A percentile compares a stretch with the other conserved stretches of the same genome.
Evolutionary conservation across 2,888 invertebrate genomes (phyloP).

Genomic region (Hipparchia sbordonii): DNA sequence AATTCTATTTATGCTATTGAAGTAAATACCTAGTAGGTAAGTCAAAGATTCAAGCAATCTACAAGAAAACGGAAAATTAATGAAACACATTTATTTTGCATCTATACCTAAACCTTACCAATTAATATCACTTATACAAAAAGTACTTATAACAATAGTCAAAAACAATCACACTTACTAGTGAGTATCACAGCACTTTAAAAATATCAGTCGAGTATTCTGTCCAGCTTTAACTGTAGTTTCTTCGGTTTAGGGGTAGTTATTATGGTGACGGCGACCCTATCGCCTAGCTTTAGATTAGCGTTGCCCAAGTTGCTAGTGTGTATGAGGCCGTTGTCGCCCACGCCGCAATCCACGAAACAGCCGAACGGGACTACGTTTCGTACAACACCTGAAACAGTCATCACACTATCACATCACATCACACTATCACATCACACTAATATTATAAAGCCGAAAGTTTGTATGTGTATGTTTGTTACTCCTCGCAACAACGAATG

Average conservation of each 20-base stretch:
- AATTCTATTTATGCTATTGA: too few relatives aligned
- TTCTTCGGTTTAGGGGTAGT: slow-evolving; percentile 82
- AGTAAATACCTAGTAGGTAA: too few relatives aligned
- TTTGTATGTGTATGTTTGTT: too few relatives aligned
- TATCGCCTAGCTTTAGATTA: slow-evolving; percentile 85
- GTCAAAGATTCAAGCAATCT: not conserved
- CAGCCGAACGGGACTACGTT: slow-evolving; percentile 96
- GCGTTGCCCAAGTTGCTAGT: slow-evolving; percentile 80
- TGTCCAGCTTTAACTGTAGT: slow-evolving; percentile 80
- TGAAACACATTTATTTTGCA: slow-evolving; percentile 12
- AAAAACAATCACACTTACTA: slow-evolving; percentile 7
- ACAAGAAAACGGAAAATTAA: not conserved
- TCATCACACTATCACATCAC: too few relatives aligned
- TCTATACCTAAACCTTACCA: not conserved
- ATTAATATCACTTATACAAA: slow-evolving; percentile 1
- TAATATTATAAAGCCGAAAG: too few relatives aligned
- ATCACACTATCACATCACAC: too few relatives aligned
- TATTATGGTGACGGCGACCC: slow-evolving; percentile 85
- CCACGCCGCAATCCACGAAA: slow-evolving; percentile 94
- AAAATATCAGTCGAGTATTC: slow-evolving; percentile 60
- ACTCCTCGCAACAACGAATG: too few relatives aligned
- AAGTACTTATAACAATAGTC: not conserved
- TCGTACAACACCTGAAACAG: slow-evolving; percentile 87
- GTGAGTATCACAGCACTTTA: slow-evolving; percentile 12
- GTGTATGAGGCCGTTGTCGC: slow-evolving; percentile 87